These are phyloP conservation scores for Ormyrus rosae DNA, from an alignment of 2,888 invertebrate genomes.

Conservation along the genomic window DNA sequence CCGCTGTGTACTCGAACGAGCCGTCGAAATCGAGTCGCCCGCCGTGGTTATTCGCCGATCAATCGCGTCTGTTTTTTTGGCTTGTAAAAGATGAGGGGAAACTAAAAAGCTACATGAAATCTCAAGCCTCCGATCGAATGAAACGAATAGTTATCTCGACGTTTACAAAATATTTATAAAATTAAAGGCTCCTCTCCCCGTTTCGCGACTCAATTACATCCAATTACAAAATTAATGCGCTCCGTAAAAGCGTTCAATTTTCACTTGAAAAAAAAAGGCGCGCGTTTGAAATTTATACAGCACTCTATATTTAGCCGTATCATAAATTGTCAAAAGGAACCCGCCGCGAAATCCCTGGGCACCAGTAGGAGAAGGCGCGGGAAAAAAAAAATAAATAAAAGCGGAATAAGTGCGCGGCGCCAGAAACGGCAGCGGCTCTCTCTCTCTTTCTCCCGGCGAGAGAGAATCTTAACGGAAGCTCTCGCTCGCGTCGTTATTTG, in stretches of 20 bases:
- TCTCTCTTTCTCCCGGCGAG: not conserved
- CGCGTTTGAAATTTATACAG: not conserved
- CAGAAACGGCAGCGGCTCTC: not conserved
- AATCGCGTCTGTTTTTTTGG: not conserved
- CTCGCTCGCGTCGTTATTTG: slow-evolving; percentile 23
- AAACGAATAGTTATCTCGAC: too few species aligned
- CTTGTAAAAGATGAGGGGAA: not conserved
- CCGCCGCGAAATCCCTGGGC: not conserved
- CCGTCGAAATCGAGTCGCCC: slow-evolving; percentile 22
- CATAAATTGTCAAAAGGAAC: slow-evolving; percentile 22
- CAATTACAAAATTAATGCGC: not conserved
- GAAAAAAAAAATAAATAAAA: not conserved
- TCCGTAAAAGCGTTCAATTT: too few species aligned
- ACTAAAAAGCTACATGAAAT: too few species aligned
- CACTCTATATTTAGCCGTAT: not conserved
- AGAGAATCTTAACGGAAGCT: not conserved
- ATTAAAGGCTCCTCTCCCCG: not conserved
- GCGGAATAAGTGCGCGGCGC: not conserved
- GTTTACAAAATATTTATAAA: too few species aligned
- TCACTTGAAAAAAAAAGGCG: too few species aligned
- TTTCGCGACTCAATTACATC: not conserved
- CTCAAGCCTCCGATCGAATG: too few species aligned
- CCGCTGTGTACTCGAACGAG: not conserved
- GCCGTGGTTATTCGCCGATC: slow-evolving; percentile 15
- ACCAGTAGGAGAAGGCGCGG: not conserved